Conservation (phyloP, 1,140 invertebrate species). For the Drosophila ogumai region DNA sequence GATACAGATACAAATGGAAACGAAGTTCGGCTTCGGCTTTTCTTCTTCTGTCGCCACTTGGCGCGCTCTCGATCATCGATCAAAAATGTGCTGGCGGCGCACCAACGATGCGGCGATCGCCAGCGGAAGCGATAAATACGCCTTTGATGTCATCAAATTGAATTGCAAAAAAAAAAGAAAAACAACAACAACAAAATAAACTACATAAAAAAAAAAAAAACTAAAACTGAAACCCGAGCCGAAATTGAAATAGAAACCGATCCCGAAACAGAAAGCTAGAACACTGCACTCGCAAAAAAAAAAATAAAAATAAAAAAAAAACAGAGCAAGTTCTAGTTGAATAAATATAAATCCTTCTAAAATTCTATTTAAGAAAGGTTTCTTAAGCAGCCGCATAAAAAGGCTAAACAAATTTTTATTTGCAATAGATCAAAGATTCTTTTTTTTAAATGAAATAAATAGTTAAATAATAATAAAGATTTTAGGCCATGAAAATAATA, state of each 20-base stretch:
- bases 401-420: no score
- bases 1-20: slow-evolving; percentile 20
- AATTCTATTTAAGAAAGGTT: no score
- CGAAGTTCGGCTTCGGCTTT: slow-evolving; percentile 27
- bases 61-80: slow-evolving; percentile 52
- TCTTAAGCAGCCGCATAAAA: no score
- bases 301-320: no score
- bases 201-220: slow-evolving; percentile 4
- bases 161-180: slow-evolving; percentile 42
- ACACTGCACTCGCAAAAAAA: not conserved
- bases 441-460: not conserved
- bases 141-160: slow-evolving; percentile 73
- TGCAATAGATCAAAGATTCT: not conserved
- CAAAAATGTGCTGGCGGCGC: slow-evolving; percentile 32
- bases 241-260: slow-evolving; percentile 24
- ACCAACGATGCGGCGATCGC: slow-evolving; percentile 20
- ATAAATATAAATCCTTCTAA: no score
- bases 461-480: no score
- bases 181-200: not conserved
- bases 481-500: no score
- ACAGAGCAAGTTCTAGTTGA: not conserved
- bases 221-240: slow-evolving; percentile 14
- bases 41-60: slow-evolving; percentile 10
- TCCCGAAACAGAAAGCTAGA: slow-evolving; percentile 17
- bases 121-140: slow-evolving; percentile 69